Evolutionary conservation across 2,113 vertebrate species (phyloP), one percentile per base, ranked within the genome.

Genomic region (Ginglymostoma cirratum): DNA sequence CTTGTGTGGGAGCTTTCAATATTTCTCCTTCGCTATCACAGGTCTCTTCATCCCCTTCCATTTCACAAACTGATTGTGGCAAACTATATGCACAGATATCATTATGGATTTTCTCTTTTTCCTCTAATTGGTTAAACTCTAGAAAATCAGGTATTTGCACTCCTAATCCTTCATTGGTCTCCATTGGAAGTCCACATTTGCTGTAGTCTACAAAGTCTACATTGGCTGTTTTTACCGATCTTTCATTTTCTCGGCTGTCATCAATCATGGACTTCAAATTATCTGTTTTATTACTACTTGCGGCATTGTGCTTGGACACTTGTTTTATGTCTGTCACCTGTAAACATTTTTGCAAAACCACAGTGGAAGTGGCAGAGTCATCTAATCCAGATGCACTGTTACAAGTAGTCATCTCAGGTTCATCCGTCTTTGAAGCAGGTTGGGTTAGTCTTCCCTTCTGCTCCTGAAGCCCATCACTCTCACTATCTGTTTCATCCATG

Each of bases 1-100:
- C 99, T 83, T 99, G 98, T 85, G 99, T 98, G 0, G 99, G 99
- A 30, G 97, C 97, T 95, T 98, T 99, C 45, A 99, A 98, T 93
- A 98, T 98, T 96, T 99, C 98, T 90, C 97, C 98, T 0, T 98
- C 95, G 6, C 69, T 48, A 48, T 96, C 98, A 0, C 95, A 97
- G 52, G 97, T 97, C 61, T 98, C 97, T 42, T 97, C 97, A 69
- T 97, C 97, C 61, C n/a, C 96, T 96, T 97, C 94, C 21, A 45
- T 95, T 95, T 95, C 94, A 95, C 94, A 72, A 95, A 95, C 69
- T 17, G 67, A 66, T 24, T 67, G n/a, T 24, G 34, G n/a, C 45
- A 95, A 48, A 48, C 24, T 27, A 19, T 66, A 93, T 67, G 30
- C 89, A 93, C 61, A 93, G 61, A 38, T 93, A 19, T 95, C 69